Conservation (phyloP, 1,140 invertebrate species). For the Nasonia vitripennis region DNA sequence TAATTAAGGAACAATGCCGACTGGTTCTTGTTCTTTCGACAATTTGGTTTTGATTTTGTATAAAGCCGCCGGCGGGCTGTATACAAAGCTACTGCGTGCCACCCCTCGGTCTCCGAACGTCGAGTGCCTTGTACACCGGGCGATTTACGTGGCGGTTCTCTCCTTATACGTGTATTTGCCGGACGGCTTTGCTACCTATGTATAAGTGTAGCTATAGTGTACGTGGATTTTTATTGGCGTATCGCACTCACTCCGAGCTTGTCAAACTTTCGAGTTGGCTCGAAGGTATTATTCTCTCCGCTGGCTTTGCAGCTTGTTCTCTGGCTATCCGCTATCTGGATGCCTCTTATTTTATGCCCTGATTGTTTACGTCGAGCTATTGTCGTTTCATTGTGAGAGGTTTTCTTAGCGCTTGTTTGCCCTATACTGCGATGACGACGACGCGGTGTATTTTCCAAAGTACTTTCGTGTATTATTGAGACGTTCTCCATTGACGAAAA, state of each 20-base stretch:
- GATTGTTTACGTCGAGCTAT: neutral
- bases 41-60: conserved; percentile 26
- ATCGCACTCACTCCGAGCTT: neutral
- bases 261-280: neutral
- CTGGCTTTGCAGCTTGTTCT: neutral
- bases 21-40: conserved; percentile 33
- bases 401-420: neutral
- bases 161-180: neutral
- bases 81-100: neutral
- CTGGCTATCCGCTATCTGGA: neutral
- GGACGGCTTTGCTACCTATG: neutral
- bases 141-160: neutral
- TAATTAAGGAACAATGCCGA: conserved; percentile 44
- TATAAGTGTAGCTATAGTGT: too few species aligned
- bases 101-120: conserved; percentile 2
- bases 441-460: neutral
- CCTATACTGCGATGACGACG: neutral
- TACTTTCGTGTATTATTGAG: neutral
- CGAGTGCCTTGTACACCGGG: neutral
- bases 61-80: neutral
- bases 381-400: neutral
- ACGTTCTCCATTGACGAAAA: neutral
- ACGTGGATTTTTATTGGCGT: neutral
- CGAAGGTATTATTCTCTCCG: neutral
- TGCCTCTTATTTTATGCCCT: neutral